Conservation (phyloP, 2,113 vertebrate genomes). For the Ptyas mucosa region DNA sequence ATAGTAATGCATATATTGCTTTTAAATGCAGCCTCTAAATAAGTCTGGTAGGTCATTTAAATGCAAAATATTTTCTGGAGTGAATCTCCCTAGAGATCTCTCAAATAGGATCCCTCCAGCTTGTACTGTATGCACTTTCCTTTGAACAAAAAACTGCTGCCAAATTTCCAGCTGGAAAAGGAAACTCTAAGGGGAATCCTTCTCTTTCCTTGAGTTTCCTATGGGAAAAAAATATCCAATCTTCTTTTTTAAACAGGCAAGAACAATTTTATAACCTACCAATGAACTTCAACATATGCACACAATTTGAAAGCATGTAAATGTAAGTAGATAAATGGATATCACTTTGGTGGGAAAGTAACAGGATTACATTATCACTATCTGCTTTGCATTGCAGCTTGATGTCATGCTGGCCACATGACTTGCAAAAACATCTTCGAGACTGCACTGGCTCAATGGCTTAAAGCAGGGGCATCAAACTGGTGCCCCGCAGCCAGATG, state of each 20-base stretch:
- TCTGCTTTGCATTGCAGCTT: not conserved
- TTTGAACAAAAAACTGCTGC: not conserved
- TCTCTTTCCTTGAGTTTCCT: not conserved
- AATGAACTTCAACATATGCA: not conserved
- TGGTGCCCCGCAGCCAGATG: accelerated
- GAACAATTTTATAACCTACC: not conserved
- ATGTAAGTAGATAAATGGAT: not conserved
- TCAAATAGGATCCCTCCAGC: not conserved
- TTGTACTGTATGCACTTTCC: not conserved
- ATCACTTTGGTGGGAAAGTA: not conserved
- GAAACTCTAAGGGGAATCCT: not conserved
- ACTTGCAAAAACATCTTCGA: not conserved
- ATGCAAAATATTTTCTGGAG: not conserved
- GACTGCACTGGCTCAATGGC: not conserved
- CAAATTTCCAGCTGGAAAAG: not conserved
- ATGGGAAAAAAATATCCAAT: not conserved
- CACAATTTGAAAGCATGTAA: not conserved
- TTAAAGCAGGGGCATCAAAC: not conserved
- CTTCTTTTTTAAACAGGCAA: not conserved
- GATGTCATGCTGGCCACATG: not conserved
- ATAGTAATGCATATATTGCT: not conserved
- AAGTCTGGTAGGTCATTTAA: not conserved
- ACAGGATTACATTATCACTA: not conserved
- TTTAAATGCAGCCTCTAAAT: not conserved
- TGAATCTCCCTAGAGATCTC: not conserved